Evolutionary conservation across 2,888 invertebrate species (phyloP).

Genomic region (Agrotis ipsilon): DNA sequence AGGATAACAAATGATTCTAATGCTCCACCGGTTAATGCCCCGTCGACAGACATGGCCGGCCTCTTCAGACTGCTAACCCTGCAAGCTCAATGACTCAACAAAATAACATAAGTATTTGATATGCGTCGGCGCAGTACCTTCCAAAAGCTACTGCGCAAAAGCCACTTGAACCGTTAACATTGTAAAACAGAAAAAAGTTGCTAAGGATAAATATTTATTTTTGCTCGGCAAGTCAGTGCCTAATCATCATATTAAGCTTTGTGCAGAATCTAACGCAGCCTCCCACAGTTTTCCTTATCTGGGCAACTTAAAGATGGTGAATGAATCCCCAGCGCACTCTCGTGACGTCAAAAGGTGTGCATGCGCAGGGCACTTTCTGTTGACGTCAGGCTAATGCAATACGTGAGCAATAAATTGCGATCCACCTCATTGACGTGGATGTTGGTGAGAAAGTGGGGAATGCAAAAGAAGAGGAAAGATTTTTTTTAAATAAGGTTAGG

Average conservation of each 20-base stretch:
- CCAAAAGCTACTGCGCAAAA: background rate
- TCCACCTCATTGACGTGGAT: constrained; percentile 15
- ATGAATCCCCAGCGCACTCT: constrained; percentile 12
- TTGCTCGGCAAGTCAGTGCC: background rate
- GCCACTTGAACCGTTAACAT: constrained; percentile 3
- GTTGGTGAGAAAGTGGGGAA: background rate
- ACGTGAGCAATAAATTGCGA: constrained; percentile 10
- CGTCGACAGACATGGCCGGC: background rate
- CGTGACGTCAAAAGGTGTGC: constrained; percentile 34
- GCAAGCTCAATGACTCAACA: background rate
- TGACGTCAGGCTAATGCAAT: constrained; percentile 25
- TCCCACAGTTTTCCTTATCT: constrained; percentile 33
- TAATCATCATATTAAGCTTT: constrained; percentile 7
- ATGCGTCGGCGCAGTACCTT: background rate
- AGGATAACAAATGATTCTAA: no score
- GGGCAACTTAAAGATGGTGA: constrained; percentile 4
- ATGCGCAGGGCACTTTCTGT: background rate
- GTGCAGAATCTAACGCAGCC: background rate
- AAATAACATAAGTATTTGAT: background rate
- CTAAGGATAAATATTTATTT: constrained; percentile 33
- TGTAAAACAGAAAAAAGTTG: constrained; percentile 1
- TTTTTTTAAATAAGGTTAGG: background rate
- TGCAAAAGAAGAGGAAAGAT: background rate
- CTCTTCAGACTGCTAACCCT: background rate
- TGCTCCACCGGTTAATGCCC: background rate